phyloP scores from a whole-genome alignment of 2,113 vertebrate species.

The Cyphomyrus plagiostoma region DNA sequence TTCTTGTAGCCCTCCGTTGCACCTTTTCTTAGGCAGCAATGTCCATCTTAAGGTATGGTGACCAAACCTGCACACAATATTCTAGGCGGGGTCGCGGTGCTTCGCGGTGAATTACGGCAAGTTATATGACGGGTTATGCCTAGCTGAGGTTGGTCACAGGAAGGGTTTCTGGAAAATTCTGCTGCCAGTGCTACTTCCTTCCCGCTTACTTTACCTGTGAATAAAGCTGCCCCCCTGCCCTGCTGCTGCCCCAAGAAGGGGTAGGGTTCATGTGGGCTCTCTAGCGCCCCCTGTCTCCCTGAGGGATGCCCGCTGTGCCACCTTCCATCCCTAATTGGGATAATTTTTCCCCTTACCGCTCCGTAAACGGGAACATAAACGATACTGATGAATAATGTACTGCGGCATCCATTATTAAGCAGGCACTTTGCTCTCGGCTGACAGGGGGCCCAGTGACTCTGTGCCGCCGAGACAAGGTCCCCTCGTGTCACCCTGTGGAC shows the following conservation, averaged over 20 bases:
- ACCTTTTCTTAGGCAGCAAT: too few species aligned
- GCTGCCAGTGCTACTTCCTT: background rate
- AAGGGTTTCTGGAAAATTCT: background rate
- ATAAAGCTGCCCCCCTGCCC: background rate
- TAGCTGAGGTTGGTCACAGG: background rate
- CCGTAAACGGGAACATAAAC: conserved; percentile 76
- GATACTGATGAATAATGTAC: conserved; percentile 86
- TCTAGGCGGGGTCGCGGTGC: background rate
- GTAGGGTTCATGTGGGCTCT: background rate
- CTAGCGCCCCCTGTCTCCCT: conserved; percentile 33
- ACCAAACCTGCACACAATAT: too few species aligned
- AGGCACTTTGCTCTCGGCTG: conserved; percentile 51
- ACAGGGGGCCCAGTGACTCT: conserved; percentile 49
- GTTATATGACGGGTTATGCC: background rate
- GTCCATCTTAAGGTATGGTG: too few species aligned
- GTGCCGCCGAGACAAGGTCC: conserved; percentile 56
- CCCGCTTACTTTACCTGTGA: background rate
- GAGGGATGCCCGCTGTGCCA: conserved; percentile 6
- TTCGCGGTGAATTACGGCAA: background rate
- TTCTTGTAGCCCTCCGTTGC: too few species aligned
- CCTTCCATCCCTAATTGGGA: conserved; percentile 33
- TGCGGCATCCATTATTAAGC: conserved; percentile 80
- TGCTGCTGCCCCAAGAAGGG: background rate
- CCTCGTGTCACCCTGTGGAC: conserved; percentile 54
- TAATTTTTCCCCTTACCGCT: conserved; percentile 67